These are phyloP conservation scores for Rhadina sibilatrix DNA, from an alignment of 2,113 vertebrate genomes.

Conservation along the genomic window DNA sequence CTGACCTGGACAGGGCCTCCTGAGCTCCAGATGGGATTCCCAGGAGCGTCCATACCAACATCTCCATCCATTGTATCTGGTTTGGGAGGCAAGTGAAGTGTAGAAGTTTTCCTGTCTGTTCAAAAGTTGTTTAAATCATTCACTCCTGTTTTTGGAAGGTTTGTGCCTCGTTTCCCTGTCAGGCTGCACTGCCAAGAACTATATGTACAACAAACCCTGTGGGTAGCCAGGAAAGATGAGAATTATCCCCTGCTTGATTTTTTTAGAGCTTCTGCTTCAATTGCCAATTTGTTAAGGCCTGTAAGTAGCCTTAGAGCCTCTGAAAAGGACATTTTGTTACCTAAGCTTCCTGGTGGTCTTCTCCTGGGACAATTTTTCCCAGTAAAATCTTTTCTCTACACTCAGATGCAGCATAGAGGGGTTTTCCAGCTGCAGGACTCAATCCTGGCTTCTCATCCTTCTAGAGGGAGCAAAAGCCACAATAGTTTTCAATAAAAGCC, in stretches of 20 bases:
- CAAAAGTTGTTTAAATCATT: background rate
- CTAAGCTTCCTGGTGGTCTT: background rate
- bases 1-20: accelerated
- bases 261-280: background rate
- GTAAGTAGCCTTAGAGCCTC: background rate
- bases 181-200: background rate
- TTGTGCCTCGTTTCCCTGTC: background rate
- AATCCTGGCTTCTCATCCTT: background rate
- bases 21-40: background rate
- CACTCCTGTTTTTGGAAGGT: background rate
- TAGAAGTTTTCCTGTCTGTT: background rate
- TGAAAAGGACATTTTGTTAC: constrained; percentile 8
- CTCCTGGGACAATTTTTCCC: background rate
- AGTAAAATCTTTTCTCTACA: background rate
- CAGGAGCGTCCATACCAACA: background rate
- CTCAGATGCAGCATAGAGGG: background rate
- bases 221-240: constrained; percentile 48
- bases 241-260: background rate
- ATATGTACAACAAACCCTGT: constrained; percentile 8
- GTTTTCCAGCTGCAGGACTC: background rate
- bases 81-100: background rate
- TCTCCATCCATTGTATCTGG: accelerated
- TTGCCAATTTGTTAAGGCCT: background rate
- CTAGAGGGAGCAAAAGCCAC: background rate
- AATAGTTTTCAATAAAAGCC: background rate